Percentiles rank a stretch among this genome's conserved stretches.
Evolutionary conservation across 53 echinoderm and acorn worm species (phyloP).

Genomic region (Arbacia lixula): DNA sequence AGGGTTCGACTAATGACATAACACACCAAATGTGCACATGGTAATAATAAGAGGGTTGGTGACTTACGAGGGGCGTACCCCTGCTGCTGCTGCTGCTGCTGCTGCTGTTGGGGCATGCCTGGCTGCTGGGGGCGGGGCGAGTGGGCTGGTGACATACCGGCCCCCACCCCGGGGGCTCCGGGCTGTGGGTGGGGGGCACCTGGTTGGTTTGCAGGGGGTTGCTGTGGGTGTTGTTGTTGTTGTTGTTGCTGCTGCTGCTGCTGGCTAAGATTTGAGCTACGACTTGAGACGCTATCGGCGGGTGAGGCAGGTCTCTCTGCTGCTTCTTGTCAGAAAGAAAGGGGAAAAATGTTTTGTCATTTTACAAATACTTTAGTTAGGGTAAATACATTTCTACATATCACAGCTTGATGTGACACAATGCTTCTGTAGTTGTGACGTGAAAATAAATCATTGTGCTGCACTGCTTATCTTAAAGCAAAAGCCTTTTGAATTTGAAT

Average conservation of each 20-base stretch:
- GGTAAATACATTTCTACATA: no score
- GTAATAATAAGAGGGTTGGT: background rate
- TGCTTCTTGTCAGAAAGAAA: no score
- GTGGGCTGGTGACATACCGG: constrained; percentile 52
- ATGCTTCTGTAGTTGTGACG: no score
- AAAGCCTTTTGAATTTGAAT: no score
- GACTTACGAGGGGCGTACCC: constrained; percentile 53
- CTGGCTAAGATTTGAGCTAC: constrained; percentile 65
- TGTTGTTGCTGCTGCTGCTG: constrained; percentile 62
- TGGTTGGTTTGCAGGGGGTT: constrained; percentile 13
- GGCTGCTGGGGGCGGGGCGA: constrained; percentile 52
- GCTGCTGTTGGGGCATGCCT: constrained; percentile 2
- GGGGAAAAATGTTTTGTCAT: no score
- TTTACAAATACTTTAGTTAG: no score
- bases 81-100: constrained; percentile 45
- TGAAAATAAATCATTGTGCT: no score
- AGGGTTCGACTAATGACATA: no score
- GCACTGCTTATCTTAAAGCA: no score
- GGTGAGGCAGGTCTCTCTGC: constrained; percentile 88
- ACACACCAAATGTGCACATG: no score
- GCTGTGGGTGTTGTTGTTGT: constrained; percentile 64
- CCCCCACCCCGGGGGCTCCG: constrained; percentile 40
- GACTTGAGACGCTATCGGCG: constrained; percentile 87
- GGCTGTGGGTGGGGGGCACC: constrained; percentile 35
- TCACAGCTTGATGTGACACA: no score